These are phyloP conservation scores for Platysternon megacephalum DNA, from an alignment of 2,113 vertebrate species.

Conservation along the genomic window DNA sequence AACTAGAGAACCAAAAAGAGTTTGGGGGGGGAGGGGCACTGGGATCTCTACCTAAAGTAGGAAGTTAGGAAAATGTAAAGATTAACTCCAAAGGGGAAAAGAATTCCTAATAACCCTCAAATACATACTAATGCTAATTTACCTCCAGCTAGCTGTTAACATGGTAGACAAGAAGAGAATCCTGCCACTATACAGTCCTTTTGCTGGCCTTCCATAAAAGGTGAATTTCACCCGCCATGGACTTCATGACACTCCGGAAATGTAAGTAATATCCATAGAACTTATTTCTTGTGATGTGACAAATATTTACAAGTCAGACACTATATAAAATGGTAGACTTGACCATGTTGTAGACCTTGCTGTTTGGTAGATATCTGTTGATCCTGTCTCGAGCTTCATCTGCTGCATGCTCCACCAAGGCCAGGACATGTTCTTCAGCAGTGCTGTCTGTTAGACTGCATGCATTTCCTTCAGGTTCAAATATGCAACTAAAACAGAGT, in stretches of 20 bases:
- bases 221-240: not conserved
- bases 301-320: not conserved
- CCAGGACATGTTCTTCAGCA: constrained; percentile 96
- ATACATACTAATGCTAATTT: not conserved
- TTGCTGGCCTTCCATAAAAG: not conserved
- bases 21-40: not conserved
- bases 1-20: not conserved
- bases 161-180: not conserved
- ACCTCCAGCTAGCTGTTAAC: not conserved
- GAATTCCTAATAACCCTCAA: not conserved
- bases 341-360: constrained; percentile 84
- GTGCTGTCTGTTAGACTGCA: constrained; percentile 98
- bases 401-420: constrained; percentile 94
- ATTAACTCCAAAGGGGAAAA: accelerated
- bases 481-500: constrained; percentile 85
- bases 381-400: constrained; percentile 96
- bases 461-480: constrained; percentile 94
- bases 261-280: not conserved
- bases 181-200: accelerated
- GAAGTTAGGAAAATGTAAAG: not conserved
- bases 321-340: not conserved
- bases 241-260: not conserved
- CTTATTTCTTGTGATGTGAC: not conserved
- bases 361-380: constrained; percentile 90
- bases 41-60: not conserved